Evolutionary conservation across 2,113 vertebrate genomes (phyloP).

Genomic region (Datnioides undecimradiatus): DNA sequence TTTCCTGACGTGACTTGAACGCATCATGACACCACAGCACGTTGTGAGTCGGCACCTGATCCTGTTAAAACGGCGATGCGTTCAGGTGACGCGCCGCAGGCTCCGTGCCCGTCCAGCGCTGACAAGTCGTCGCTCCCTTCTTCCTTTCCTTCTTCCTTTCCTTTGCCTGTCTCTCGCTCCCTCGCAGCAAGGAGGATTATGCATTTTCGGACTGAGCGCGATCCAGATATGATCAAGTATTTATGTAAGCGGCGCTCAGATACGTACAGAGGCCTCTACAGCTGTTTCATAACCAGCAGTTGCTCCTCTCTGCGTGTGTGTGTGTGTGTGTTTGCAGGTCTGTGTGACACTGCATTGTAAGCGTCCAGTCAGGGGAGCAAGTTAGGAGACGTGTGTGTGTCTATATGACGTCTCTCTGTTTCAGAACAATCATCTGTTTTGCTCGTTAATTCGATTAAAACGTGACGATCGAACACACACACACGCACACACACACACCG

Average conservation of each 20-base stretch:
- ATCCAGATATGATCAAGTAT: slow-evolving; percentile 67
- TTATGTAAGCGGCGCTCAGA: slow-evolving; percentile 61
- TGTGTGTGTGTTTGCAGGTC: neutral
- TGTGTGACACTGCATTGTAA: slow-evolving; percentile 50
- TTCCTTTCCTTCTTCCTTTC: neutral
- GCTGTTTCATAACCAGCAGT: slow-evolving; percentile 58
- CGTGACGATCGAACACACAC: neutral
- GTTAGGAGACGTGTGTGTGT: neutral
- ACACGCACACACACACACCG: too few species aligned
- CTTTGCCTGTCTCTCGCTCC: neutral
- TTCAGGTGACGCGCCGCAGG: neutral
- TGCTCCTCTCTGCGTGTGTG: neutral
- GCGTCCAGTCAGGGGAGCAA: slow-evolving; percentile 31
- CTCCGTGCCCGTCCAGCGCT: neutral
- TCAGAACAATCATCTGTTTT: neutral
- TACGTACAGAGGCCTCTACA: slow-evolving; percentile 31
- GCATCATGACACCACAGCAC: neutral
- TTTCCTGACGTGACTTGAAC: neutral
- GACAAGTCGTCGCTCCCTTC: neutral
- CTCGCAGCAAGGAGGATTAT: slow-evolving; percentile 52
- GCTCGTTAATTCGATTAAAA: neutral
- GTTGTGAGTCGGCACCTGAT: too few species aligned
- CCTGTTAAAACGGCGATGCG: neutral
- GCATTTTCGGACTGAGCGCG: slow-evolving; percentile 51
- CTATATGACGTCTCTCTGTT: neutral